Base-by-base conservation (phyloP, 2,888 invertebrate species). In the Noctua fimbriata region DNA sequence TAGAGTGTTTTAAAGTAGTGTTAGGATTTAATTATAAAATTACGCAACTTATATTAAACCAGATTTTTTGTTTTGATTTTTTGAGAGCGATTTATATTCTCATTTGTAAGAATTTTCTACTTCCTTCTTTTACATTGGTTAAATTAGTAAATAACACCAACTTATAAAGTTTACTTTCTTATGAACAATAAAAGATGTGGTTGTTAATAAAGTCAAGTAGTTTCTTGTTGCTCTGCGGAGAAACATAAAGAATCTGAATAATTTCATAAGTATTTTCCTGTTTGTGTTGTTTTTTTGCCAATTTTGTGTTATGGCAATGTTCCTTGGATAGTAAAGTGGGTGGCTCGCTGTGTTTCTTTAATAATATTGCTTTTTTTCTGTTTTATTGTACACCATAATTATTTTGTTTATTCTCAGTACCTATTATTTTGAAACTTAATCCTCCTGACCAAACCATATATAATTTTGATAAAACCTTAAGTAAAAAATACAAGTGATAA, bases 181-280 rank as follows among this genome's bases (percentile, higher is more conserved):
- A 21, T 36, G 4, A 65, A 36, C 21, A 75, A 44, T 76, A 71
- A 55, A 72, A 55, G 0, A 75, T 18, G n/a, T 70, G n/a, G 21
- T 75, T 55, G 28, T 69, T 80, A 71, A 71, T 70, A 69, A 70
- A 69, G 41, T 70, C 69, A 78, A 72, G 28, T 69, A 63, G 66
- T 76, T 65, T 44, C 67, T 71, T 69, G 12, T 73, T 73, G 36
- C 18, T 60, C 69, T 28, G 18, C 28, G 24, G 36, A 55, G 60
- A 49, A 66, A 65, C 41, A 73, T 81, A 58, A 76, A 71, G 44
- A 71, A 69, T 81, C 67, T 73, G 69, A 81, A 76, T 75, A 83
- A 77, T 85, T 73, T 74, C 60, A 49, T 58, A 74, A 83, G 83
- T 86, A 86, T 86, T 86, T 86, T 86, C 85, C 84, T 85, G 80